Conservation (phyloP, 1,140 invertebrate genomes). For the Drosophila ogumai region DNA sequence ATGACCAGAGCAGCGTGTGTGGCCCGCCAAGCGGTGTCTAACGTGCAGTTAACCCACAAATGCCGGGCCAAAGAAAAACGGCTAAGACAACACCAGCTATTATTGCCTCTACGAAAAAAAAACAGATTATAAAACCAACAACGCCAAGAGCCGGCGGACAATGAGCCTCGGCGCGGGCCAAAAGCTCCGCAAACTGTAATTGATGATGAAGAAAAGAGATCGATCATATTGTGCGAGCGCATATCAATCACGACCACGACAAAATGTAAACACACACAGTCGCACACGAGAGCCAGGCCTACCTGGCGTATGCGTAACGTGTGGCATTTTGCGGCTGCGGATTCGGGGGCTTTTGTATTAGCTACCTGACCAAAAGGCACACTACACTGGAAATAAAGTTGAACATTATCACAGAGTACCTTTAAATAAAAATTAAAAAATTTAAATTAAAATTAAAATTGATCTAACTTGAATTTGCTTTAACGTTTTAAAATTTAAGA, state of each 20-base stretch:
- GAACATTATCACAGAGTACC: not conserved
- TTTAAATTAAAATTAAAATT: not conserved
- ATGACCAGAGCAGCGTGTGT: slow-evolving; percentile 56
- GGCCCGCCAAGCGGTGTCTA: slow-evolving; percentile 67
- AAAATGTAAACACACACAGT: slow-evolving; percentile 60
- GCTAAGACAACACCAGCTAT: slow-evolving; percentile 63
- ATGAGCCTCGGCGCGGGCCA: slow-evolving; percentile 64
- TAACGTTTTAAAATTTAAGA: not conserved
- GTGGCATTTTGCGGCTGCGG: slow-evolving; percentile 67
- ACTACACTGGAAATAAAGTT: not conserved
- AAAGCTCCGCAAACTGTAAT: slow-evolving; percentile 77
- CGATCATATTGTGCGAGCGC: slow-evolving; percentile 79
- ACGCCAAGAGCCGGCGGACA: slow-evolving; percentile 60
- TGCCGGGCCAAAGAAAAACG: slow-evolving; percentile 65
- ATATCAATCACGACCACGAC: slow-evolving; percentile 81
- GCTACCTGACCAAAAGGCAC: slow-evolving; percentile 63
- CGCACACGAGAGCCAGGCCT: slow-evolving; percentile 24
- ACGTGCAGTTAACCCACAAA: slow-evolving; percentile 82
- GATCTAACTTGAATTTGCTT: not conserved
- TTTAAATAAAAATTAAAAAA: not conserved
- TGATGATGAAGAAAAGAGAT: slow-evolving; percentile 83
- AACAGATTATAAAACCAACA: slow-evolving; percentile 68
- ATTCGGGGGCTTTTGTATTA: slow-evolving; percentile 19
- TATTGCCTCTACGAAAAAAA: slow-evolving; percentile 53
- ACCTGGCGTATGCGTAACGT: slow-evolving; percentile 76